These are phyloP conservation scores for Phortica magna DNA, from an alignment of 2,888 invertebrate species.

Conservation along the genomic window DNA sequence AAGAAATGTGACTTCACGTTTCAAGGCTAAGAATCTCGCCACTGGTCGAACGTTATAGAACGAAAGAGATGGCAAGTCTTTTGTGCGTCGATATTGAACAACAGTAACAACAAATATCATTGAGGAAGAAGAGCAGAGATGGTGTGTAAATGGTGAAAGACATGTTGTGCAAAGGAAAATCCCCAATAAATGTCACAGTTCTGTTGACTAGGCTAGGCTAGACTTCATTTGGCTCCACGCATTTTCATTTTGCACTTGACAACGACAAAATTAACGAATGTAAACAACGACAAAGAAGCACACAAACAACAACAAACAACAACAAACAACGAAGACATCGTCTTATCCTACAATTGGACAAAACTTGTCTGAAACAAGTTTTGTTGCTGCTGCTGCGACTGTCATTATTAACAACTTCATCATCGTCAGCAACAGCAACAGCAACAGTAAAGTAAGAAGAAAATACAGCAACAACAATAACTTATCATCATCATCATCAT, in stretches of 20 bases:
- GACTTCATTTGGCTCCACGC: constrained; percentile 32
- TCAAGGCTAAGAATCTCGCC: not conserved
- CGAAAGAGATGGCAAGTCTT: no score
- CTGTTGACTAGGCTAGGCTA: constrained; percentile 28
- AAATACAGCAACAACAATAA: no score
- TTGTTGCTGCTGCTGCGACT: constrained; percentile 47
- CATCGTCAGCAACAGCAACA: constrained; percentile 22
- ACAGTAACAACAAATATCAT: no score
- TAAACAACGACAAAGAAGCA: constrained; percentile 39
- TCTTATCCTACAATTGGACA: constrained; percentile 65
- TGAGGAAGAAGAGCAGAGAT: constrained; percentile 11
- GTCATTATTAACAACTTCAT: constrained; percentile 13
- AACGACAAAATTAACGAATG: constrained; percentile 57
- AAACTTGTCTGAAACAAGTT: constrained; percentile 50
- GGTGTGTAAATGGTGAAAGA: constrained; percentile 51
- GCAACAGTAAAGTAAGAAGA: not conserved
- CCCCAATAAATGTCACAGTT: constrained; percentile 44
- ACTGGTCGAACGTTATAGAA: no score
- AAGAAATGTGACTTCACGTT: not conserved
- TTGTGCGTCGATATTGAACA: no score
- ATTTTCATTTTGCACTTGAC: constrained; percentile 63
- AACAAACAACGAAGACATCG: constrained; percentile 39
- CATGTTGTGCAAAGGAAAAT: constrained; percentile 59
- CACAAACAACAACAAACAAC: constrained; percentile 49
- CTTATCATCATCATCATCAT: not conserved